Base-by-base conservation (phyloP, 2,888 invertebrate genomes). In the Metallyticus violacea region DNA sequence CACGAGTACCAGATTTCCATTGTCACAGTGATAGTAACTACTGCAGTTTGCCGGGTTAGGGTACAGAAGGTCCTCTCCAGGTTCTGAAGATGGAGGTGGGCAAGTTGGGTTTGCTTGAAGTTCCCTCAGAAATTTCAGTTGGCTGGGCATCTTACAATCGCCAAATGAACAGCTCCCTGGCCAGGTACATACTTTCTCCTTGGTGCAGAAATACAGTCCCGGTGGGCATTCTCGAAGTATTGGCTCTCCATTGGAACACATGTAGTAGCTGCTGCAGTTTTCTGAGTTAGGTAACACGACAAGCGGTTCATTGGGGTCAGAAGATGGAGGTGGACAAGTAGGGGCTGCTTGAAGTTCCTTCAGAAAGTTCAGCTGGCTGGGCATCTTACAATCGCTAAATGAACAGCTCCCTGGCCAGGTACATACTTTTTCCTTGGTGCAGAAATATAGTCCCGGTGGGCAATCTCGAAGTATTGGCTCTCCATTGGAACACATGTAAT, bases 21-120 rank as follows among this genome's bases (percentile, higher is more conserved):
- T 91, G 88, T 93, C 92, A 90, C 93, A 93, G 89, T 93, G 92
- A 91, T 91, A 93, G 91, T 93, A 93, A 40, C 91, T 90, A 78
- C 90, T 87, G 90, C 93, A 93, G 89, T 91, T 91, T 0, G 91
- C 90, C n/a, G 91, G 87, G 88, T 91, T 90, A 88, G 93, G 91
- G 88, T 93, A 83, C 26, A 76, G 26, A 1, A 26, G 9, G 0
- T 62, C 40, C 15, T 62, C 6, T 1, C 40, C 40, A 15, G 40
- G 40, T 6, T 62, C 40, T 0, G 40, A 15, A 2, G 40, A 62
- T 15, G 40, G 40, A 15, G 40, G 40, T 62, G 40, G 40, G 7
- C 40, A 62, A 62, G 15, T 62, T 15, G 15, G 40, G 15, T 62
- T 15, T 0, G 40, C 40, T n/a, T n/a, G n/a, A n/a, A n/a, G n/a